These are phyloP conservation scores for Gnathonemus longibarbis DNA, from an alignment of 2,113 vertebrate species.

Conservation along the genomic window DNA sequence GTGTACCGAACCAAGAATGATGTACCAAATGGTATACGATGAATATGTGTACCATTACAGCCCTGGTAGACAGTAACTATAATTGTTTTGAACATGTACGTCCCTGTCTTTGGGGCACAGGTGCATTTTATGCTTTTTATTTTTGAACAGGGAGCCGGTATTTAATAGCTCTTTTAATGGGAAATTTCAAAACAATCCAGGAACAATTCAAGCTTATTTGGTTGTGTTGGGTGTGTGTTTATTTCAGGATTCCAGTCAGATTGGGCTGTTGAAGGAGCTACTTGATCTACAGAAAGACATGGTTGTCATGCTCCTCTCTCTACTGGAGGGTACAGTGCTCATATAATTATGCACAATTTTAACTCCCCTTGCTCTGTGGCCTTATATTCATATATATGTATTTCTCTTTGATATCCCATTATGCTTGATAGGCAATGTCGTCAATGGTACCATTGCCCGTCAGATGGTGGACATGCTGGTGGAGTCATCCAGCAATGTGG, in stretches of 20 bases:
- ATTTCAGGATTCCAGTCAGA: conserved; percentile 85
- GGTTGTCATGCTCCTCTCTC: conserved; percentile 92
- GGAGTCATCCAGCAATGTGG: conserved; percentile 93
- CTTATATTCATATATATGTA: not conserved
- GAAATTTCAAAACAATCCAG: not conserved
- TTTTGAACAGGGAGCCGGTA: not conserved
- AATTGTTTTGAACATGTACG: not conserved
- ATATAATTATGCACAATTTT: not conserved
- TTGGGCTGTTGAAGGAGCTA: conserved; percentile 85
- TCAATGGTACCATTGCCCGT: conserved; percentile 89
- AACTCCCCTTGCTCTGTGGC: too few species aligned
- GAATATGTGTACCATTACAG: not conserved
- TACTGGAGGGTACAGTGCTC: conserved; percentile 71
- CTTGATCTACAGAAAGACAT: conserved; percentile 95
- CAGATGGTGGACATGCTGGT: conserved; percentile 99
- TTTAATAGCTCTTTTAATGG: not conserved
- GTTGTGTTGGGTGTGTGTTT: conserved; percentile 28
- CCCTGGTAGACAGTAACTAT: not conserved
- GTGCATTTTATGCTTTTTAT: not conserved
- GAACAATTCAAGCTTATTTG: not conserved
- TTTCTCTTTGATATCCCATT: not conserved
- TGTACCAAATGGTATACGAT: not conserved
- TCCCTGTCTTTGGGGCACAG: not conserved
- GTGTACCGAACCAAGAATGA: not conserved
- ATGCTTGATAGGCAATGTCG: conserved; percentile 73